Conservation (phyloP, 2,113 vertebrate genomes). For the Petaurus breviceps region DNA sequence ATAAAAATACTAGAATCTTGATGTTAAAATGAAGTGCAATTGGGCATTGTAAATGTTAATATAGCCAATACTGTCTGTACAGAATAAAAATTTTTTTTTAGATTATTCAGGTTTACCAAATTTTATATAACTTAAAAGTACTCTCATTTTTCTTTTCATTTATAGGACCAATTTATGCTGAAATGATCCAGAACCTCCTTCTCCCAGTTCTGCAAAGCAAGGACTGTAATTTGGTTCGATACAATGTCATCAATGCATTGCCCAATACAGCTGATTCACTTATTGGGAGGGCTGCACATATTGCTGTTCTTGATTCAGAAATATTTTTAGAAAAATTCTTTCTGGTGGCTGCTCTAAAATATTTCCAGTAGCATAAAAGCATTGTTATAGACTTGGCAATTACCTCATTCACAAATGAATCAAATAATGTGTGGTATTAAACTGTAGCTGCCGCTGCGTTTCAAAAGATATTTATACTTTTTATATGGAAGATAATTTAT, state of each 20-base stretch:
- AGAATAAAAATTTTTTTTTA: slow-evolving; percentile 33
- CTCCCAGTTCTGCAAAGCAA: slow-evolving; percentile 96
- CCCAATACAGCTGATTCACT: slow-evolving; percentile 99
- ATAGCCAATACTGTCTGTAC: neutral
- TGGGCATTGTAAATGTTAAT: slow-evolving; percentile 40
- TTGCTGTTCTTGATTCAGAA: slow-evolving; percentile 99
- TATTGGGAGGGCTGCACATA: slow-evolving; percentile 98
- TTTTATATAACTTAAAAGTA: neutral
- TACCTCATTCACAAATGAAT: slow-evolving; percentile 94
- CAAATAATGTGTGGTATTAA: slow-evolving; percentile 86
- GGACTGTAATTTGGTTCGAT: slow-evolving; percentile 97
- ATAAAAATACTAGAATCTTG: slow-evolving; percentile 24
- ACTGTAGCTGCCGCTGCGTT: slow-evolving; percentile 87
- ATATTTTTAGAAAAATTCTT: slow-evolving; percentile 99
- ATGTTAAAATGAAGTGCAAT: slow-evolving; percentile 47
- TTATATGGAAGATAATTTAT: slow-evolving; percentile 91
- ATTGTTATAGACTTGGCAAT: slow-evolving; percentile 85
- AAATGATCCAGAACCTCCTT: slow-evolving; percentile 99
- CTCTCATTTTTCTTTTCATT: slow-evolving; percentile 70
- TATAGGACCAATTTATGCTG: slow-evolving; percentile 96
- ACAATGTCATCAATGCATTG: slow-evolving; percentile 97
- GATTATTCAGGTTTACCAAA: slow-evolving; percentile 25
- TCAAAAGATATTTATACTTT: slow-evolving; percentile 91
- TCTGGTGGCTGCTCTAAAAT: slow-evolving; percentile 97
- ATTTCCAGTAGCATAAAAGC: slow-evolving; percentile 92